These are phyloP conservation scores for Halisarca cf. caerulea DNA, from an alignment of 37 sponge, comb jelly and placozoan genomes.

Conservation along the genomic window DNA sequence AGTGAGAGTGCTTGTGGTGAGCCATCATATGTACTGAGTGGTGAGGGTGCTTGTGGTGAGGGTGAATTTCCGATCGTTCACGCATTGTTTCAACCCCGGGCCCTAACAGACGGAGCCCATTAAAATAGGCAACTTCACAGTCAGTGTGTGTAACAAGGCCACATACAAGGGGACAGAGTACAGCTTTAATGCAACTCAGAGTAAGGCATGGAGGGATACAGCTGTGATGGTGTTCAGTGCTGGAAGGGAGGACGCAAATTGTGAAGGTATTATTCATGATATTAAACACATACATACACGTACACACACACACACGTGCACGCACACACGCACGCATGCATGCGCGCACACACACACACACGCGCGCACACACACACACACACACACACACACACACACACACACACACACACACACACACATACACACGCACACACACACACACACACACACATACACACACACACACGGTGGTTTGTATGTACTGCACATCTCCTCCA, in stretches of 20 bases:
- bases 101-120: too few species aligned
- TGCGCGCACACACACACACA: slow-evolving; percentile 13
- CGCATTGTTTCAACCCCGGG: too few species aligned
- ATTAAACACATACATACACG: too few species aligned
- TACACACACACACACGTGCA: background rate
- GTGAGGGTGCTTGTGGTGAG: too few species aligned
- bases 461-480: background rate
- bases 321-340: background rate
- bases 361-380: slow-evolving; percentile 8
- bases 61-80: too few species aligned
- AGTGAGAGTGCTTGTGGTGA: too few species aligned
- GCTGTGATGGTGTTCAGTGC: background rate
- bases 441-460: slow-evolving; percentile 7
- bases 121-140: background rate
- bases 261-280: too few species aligned
- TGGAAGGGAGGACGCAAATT: background rate
- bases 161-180: background rate
- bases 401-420: slow-evolving; percentile 24
- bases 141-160: background rate
- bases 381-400: slow-evolving; percentile 21
- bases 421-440: slow-evolving; percentile 17
- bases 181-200: background rate
- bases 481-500: too few species aligned
- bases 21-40: too few species aligned
- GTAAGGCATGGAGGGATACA: background rate